phyloP scores from a whole-genome alignment of 2,888 invertebrate genomes.

The Pilophorus perplexus region DNA sequence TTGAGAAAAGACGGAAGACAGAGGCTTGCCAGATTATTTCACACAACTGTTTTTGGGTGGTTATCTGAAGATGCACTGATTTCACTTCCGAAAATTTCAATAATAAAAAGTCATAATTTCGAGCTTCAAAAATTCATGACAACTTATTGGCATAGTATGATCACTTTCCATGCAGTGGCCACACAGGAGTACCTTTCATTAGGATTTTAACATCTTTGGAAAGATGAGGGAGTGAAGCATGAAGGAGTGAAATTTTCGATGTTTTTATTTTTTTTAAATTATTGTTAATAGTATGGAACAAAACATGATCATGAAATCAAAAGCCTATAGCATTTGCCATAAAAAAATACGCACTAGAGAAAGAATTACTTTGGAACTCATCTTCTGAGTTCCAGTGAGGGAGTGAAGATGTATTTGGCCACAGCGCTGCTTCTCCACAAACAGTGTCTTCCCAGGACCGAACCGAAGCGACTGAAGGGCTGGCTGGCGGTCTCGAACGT shows the following conservation, averaged over 20 bases:
- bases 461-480: not conserved
- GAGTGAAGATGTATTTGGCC: slow-evolving; percentile 4
- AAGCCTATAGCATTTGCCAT: slow-evolving; percentile 1
- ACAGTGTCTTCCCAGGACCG: not conserved
- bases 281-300: not conserved
- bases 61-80: no score
- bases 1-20: no score
- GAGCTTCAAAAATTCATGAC: no score
- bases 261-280: slow-evolving; percentile 11
- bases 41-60: no score
- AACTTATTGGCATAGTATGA: no score
- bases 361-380: slow-evolving; percentile 14
- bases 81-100: no score
- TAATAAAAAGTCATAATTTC: no score
- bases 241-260: slow-evolving; percentile 3
- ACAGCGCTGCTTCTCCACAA: not conserved
- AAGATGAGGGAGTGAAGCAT: no score
- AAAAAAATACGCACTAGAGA: not conserved
- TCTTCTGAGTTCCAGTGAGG: not conserved
- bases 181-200: no score
- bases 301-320: not conserved
- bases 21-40: no score
- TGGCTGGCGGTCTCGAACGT: not conserved
- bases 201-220: no score
- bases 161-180: no score